Evolutionary conservation across 2,888 invertebrate genomes (phyloP), one percentile per base, ranked within the genome.

Genomic region (Plebejus anna): DNA sequence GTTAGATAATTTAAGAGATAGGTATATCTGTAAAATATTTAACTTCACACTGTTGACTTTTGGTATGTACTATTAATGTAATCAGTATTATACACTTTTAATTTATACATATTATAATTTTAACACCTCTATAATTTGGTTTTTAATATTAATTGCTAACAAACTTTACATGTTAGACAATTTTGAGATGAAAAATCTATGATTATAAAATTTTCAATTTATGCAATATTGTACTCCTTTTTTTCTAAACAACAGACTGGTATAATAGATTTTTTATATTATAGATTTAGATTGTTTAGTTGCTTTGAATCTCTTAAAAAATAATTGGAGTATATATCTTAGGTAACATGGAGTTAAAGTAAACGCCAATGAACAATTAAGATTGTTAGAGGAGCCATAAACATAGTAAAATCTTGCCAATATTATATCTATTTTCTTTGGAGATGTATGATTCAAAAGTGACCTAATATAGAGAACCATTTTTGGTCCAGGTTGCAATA

Each of bases 21-120:
- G 22, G 22, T 22, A 0, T 2, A 32, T 4, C 22, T 71, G n/a
- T 16, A 72, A 72, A 47, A 5, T 22, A 72, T 22, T n/a, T 42
- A 28, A 72, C 47, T 72, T 72, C 72, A 72, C 72, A 28, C 22
- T 3, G 4, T 72, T 72, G 11, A 47, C 11, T 47, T 72, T 72
- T 72, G 72, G 47, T 22, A 28, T 0, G 28, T 22, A 22, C 47
- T 2, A 16, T 47, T 32, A 73, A 51, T 73, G 83, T 92, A 90
- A 93, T 92, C 92, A 93, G 92, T 93, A 93, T 93, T 93, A 93
- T 89, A 87, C 86, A 88, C 89, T 88, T 83, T 83, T 91, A 89
- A 90, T 89, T 91, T 91, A 90, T 90, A 13, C 66, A 66, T 66
- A 66, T 66, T 66, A 66, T 66, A 66, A 32, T 66, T 66, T 61